Percentiles rank a stretch among this genome's conserved stretches.
Evolutionary conservation across 1,140 invertebrate genomes (phyloP).

Genomic region (Formica selysi): DNA sequence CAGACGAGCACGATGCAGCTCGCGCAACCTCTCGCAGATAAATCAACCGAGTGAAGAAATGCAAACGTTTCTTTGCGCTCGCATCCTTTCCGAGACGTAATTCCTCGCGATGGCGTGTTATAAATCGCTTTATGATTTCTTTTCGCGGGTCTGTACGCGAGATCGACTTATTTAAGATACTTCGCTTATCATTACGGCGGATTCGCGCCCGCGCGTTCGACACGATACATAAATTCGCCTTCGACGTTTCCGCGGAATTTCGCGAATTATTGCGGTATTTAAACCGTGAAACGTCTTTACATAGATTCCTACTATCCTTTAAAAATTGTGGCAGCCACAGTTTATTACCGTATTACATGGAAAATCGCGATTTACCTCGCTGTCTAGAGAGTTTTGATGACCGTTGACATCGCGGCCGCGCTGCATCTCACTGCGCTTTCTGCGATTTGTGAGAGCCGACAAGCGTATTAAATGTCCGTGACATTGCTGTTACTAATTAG

Average conservation of each 20-base stretch:
- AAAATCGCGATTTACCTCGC: conserved; percentile 25
- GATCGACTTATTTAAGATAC: conserved; percentile 2
- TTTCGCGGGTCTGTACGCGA: background rate
- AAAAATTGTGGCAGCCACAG: conserved; percentile 13
- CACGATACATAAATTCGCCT: background rate
- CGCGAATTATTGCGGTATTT: background rate
- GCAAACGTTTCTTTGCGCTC: conserved; percentile 20
- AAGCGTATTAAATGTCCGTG: conserved; percentile 60
- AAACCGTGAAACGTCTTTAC: background rate
- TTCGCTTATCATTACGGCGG: conserved; percentile 15
- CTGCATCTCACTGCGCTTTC: conserved; percentile 19
- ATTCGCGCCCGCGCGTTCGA: background rate
- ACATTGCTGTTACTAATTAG: conserved; percentile 73
- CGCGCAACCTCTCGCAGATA: conserved; percentile 49
- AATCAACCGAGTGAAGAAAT: conserved; percentile 42
- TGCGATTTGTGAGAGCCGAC: conserved; percentile 18
- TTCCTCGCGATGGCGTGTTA: conserved; percentile 11
- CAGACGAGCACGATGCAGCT: conserved; percentile 40
- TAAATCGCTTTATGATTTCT: conserved; percentile 51
- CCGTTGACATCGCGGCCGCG: conserved; percentile 1
- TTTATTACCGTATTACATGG: conserved; percentile 33
- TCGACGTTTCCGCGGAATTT: background rate
- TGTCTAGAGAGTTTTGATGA: conserved; percentile 22
- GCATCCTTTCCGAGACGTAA: background rate
- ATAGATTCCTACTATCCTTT: background rate